Percentiles rank a stretch among this genome's conserved stretches.
Evolutionary conservation across 2,888 invertebrate genomes (phyloP).

Genomic region (Agonopterix heracliana): DNA sequence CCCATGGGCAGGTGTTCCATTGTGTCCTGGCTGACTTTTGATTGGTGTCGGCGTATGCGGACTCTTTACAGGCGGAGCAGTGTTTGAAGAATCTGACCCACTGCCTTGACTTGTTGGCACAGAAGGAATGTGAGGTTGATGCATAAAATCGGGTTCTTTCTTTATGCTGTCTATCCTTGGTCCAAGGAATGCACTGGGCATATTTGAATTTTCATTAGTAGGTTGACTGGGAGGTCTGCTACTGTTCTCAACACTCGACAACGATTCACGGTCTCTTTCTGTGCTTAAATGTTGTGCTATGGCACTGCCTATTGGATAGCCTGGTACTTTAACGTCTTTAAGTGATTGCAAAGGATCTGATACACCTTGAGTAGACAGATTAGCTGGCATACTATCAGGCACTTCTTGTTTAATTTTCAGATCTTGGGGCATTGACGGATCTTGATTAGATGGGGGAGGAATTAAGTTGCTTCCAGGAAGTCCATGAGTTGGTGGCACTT

Average conservation of each 20-base stretch:
- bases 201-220: conserved; percentile 62
- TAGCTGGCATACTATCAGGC: conserved; percentile 68
- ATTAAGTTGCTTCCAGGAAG: conserved; percentile 47
- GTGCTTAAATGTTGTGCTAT: conserved; percentile 67
- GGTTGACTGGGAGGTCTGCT: conserved; percentile 69
- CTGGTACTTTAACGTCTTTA: conserved; percentile 87
- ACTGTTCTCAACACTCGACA: conserved; percentile 65
- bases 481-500: conserved; percentile 52
- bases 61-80: conserved; percentile 75
- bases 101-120: conserved; percentile 65
- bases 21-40: conserved; percentile 63
- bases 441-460: conserved; percentile 48
- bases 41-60: conserved; percentile 73
- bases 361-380: conserved; percentile 68
- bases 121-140: conserved; percentile 69
- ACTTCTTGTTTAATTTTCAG: conserved; percentile 74
- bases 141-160: conserved; percentile 81
- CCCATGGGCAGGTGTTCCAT: conserved; percentile 55
- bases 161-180: conserved; percentile 84
- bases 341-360: conserved; percentile 85
- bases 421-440: conserved; percentile 68
- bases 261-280: conserved; percentile 67
- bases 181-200: conserved; percentile 76
- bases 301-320: conserved; percentile 77
- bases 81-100: conserved; percentile 57